These are phyloP conservation scores for Climacteris rufus DNA, from an alignment of 2,113 vertebrate genomes.

Conservation along the genomic window DNA sequence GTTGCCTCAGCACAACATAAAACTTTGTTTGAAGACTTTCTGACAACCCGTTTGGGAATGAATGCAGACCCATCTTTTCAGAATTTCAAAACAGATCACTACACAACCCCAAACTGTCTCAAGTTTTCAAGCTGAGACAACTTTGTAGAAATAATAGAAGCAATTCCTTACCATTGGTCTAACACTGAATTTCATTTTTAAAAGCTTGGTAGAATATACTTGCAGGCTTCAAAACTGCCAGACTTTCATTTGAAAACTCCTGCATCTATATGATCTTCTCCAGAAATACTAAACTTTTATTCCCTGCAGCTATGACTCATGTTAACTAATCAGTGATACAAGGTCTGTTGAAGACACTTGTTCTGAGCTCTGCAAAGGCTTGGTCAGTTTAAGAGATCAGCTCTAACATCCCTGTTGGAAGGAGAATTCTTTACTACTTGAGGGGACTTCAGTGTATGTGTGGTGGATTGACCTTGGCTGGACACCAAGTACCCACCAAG, in stretches of 20 bases:
- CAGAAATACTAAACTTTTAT: neutral
- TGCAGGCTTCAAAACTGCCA: neutral
- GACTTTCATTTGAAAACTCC: neutral
- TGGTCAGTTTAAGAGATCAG: neutral
- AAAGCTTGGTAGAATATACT: neutral
- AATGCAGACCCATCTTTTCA: neutral
- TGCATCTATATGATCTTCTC: neutral
- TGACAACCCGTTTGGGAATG: neutral
- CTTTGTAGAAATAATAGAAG: neutral
- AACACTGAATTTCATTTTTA: neutral
- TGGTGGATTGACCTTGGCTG: neutral
- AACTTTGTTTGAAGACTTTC: neutral
- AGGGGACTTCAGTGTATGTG: neutral
- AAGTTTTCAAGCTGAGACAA: neutral
- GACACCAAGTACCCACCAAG: neutral
- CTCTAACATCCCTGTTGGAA: neutral
- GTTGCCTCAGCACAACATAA: neutral
- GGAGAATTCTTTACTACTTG: neutral
- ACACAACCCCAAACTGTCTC: neutral
- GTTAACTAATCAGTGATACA: neutral
- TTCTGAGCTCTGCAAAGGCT: neutral
- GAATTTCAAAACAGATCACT: neutral
- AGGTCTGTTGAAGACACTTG: neutral
- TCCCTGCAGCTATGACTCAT: neutral
- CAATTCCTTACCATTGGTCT: neutral